Evolutionary conservation across 2,113 vertebrate species (phyloP).

Genomic region (Myotis lucifugus): DNA sequence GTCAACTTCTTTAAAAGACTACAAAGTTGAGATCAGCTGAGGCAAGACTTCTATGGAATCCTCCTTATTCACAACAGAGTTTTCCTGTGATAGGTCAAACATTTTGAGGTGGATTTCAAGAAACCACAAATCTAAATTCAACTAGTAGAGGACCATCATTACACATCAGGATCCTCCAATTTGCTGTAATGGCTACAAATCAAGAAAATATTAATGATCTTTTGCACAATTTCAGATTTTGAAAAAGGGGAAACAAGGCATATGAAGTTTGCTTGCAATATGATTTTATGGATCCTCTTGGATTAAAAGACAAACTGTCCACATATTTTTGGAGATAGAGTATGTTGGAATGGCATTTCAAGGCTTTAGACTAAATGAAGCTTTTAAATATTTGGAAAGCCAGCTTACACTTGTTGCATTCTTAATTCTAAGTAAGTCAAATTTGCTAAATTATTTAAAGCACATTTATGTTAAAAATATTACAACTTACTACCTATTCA

Average conservation of each 20-base stretch:
- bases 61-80: constrained; percentile 10
- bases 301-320: constrained; percentile 9
- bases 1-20: constrained; percentile 35
- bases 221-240: constrained; percentile 16
- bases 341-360: background rate
- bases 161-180: background rate
- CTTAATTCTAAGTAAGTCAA: constrained; percentile 13
- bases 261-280: background rate
- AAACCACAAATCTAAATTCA: constrained; percentile 32
- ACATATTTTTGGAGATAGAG: background rate
- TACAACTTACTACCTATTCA: background rate
- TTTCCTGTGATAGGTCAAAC: constrained; percentile 11
- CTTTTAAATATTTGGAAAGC: background rate
- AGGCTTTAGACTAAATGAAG: background rate
- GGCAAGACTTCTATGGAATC: background rate
- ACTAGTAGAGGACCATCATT: background rate
- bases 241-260: background rate
- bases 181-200: background rate
- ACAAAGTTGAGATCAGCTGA: background rate
- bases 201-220: background rate
- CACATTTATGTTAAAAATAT: background rate
- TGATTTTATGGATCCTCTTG: background rate
- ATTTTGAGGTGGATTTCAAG: constrained; percentile 26
- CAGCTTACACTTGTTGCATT: background rate
- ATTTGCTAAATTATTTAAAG: constrained; percentile 18